A percentile compares a stretch with the other conserved stretches of the same genome.
Evolutionary conservation across 2,797 vertebrate species (phyloP).

Genomic region (Myotis planiceps): DNA sequence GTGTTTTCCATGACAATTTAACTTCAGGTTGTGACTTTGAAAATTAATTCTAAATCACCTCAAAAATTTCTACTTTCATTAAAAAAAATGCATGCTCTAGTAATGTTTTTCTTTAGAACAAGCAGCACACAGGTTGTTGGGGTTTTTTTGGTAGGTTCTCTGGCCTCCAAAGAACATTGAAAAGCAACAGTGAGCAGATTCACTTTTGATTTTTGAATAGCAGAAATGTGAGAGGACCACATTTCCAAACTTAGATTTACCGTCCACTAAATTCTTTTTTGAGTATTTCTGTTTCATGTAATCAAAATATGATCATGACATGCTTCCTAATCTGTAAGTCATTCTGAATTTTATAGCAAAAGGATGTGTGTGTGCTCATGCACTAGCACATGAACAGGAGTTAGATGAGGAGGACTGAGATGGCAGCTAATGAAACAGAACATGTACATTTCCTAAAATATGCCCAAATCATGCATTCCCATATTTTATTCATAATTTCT

Average conservation of each 20-base stretch:
- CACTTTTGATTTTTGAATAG: slow-evolving; percentile 29
- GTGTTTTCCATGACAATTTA: slow-evolving; percentile 2
- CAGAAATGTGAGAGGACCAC: slow-evolving; percentile 11
- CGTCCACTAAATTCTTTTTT: not conserved
- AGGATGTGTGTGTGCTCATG: not conserved
- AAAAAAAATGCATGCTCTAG: not conserved
- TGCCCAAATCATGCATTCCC: not conserved
- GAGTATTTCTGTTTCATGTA: not conserved
- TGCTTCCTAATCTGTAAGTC: slow-evolving; percentile 33
- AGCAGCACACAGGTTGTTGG: not conserved
- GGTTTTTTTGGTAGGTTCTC: not conserved
- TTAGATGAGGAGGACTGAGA: not conserved
- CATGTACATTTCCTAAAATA: not conserved
- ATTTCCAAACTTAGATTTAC: slow-evolving; percentile 46
- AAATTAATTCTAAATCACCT: slow-evolving; percentile 35
- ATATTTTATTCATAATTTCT: slow-evolving; percentile 11
- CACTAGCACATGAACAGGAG: not conserved
- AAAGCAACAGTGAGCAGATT: slow-evolving; percentile 20
- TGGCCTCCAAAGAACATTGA: not conserved
- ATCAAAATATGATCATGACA: not conserved
- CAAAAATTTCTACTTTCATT: slow-evolving; percentile 19
- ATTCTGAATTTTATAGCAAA: slow-evolving; percentile 43
- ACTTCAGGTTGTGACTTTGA: slow-evolving; percentile 48
- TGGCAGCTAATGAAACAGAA: not conserved
- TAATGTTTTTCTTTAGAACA: not conserved